Percentiles rank a stretch among this genome's conserved stretches.
phyloP scores from a whole-genome alignment of 1,140 invertebrate species.

The Tyrophagus putrescentiae region DNA sequence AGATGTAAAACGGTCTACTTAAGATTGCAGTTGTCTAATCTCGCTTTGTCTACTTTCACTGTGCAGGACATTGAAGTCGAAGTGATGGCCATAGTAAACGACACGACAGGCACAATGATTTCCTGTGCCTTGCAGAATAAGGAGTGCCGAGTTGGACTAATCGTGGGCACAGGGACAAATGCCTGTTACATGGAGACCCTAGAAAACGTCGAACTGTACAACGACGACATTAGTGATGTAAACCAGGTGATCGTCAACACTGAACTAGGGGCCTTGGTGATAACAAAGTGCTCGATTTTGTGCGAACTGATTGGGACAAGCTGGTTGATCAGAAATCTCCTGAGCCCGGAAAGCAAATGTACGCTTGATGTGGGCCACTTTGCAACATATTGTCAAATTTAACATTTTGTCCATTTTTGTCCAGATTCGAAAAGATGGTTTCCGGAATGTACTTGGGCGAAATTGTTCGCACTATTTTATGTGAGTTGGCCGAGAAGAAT shows the following conservation, averaged over 20 bases:
- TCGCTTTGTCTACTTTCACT: constrained; percentile 15
- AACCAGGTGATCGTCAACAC: constrained; percentile 32
- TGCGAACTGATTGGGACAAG: constrained; percentile 30
- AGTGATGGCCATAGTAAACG: constrained; percentile 85
- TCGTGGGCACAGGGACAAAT: constrained; percentile 83
- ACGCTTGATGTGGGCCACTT: background rate
- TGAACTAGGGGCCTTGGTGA: constrained; percentile 35
- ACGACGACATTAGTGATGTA: constrained; percentile 22
- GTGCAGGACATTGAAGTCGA: constrained; percentile 56
- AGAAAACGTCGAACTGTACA: constrained; percentile 44
- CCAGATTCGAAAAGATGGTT: constrained; percentile 69
- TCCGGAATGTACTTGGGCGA: constrained; percentile 49
- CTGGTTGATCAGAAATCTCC: constrained; percentile 31
- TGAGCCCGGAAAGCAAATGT: constrained; percentile 29
- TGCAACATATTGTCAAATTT: too few relatives aligned
- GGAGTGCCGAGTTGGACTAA: constrained; percentile 71
- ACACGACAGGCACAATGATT: constrained; percentile 93
- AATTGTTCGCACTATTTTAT: constrained; percentile 47
- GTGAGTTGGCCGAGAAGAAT: constrained; percentile 56
- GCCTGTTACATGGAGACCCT: constrained; percentile 90
- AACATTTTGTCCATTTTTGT: too few relatives aligned
- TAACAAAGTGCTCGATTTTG: constrained; percentile 31
- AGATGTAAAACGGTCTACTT: too few relatives aligned
- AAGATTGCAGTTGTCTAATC: too few relatives aligned
- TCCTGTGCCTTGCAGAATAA: constrained; percentile 84